Evolutionary conservation across 2,888 invertebrate genomes (phyloP), one percentile per base, ranked within the genome.

Genomic region (Belgica antarctica): DNA sequence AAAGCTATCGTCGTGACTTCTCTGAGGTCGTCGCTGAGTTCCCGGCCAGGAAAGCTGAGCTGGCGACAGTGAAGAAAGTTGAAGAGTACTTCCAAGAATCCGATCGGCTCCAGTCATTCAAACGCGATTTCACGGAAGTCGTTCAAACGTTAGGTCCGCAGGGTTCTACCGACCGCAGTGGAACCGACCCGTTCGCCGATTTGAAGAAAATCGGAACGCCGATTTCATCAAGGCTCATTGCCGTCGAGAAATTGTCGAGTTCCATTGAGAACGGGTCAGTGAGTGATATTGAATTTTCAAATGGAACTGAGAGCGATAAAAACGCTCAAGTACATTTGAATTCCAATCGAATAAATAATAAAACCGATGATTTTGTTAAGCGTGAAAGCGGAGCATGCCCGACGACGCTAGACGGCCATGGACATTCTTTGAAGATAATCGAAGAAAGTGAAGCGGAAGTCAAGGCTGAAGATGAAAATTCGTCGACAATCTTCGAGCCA

Each of bases 81-180:
- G 70, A 70, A 27, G 25, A 41, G 36, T 70, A 70, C 57, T 70
- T 70, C 27, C 24, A 52, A 31, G 70, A 70, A 27, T 70, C 70
- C n/a, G 59, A 22, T 7, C 27, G 70, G 46, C 22, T 31, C 7
- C 25, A 47, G 10, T 70, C 70, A 1, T 61, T 70, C 12, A 59
- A 27, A 17, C 31, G 70, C 10, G 70, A 70, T 41, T 70, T 70
- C 57, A 25, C 70, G 1, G 70, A 70, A 61, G 70, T 70, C 41
- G 57, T 68, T 19, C 31, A 57, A 1, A 19, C 22, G n/a, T 68
- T 68, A 31, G 68, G 57, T 19, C 68, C 68, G 4, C 22, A 28
- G 34, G 27, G 27, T 25, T 34, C 46, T 0, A 27, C 1, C 28
- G n/a, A n/a, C n/a, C n/a, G n/a, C n/a, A 46, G 34, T 31, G 65